Conservation (phyloP, 2,113 vertebrate genomes). For the Apodemus speciosus region DNA sequence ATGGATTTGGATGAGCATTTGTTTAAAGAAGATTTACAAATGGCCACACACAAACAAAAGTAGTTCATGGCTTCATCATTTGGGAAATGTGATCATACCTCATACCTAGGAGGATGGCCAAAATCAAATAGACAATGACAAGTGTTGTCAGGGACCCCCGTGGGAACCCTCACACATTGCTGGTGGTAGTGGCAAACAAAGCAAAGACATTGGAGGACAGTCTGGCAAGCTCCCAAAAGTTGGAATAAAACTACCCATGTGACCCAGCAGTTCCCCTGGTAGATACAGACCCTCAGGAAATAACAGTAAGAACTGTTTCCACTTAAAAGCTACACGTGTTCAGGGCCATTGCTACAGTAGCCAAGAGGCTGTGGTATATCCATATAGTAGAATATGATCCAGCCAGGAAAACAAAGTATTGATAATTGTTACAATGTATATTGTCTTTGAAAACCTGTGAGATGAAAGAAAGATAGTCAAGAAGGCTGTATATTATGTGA, state of each 20-base stretch:
- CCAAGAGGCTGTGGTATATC: not conserved
- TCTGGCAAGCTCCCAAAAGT: not conserved
- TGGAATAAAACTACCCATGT: not conserved
- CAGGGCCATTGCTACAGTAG: not conserved
- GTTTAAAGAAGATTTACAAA: slow-evolving; percentile 29
- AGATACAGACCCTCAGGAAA: not conserved
- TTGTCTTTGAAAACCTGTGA: not conserved
- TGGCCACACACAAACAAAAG: not conserved
- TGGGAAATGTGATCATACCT: not conserved
- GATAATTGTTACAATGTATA: not conserved
- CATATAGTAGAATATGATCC: not conserved
- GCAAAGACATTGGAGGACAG: not conserved
- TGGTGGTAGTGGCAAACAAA: not conserved
- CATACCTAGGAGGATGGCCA: not conserved
- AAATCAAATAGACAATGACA: not conserved
- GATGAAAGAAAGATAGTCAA: not conserved
- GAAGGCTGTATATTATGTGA: not conserved
- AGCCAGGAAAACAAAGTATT: not conserved
- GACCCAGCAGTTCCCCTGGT: not conserved
- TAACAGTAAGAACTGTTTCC: not conserved
- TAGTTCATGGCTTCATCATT: not conserved
- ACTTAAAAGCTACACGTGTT: not conserved
- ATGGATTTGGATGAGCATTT: slow-evolving; percentile 25
- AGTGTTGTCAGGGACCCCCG: not conserved
- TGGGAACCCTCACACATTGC: no score